Evolutionary conservation across 2,113 vertebrate species (phyloP), one percentile per base, ranked within the genome.

Genomic region (Lampris incognitus): DNA sequence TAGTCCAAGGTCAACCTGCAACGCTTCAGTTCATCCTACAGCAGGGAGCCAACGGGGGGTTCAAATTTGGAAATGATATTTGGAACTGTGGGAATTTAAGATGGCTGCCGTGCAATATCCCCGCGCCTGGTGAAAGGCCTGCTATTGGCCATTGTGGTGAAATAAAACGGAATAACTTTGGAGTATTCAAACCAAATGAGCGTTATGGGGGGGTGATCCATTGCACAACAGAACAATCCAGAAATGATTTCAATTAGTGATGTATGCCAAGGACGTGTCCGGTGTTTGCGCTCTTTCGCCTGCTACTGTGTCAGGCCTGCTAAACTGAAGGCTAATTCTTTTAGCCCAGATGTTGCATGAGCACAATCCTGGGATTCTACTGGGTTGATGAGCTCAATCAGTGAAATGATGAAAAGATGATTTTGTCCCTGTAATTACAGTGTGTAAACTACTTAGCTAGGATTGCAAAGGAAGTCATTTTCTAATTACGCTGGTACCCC

Each of bases 381-480:
- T 96, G 97, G 97, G 97, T 96, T 98, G 97, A 98, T 97, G 97
- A 97, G 97, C 97, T 97, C 97, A 98, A 98, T 98, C 97, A 98
- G 96, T 96, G 96, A 97, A 98, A 98, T 98, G 96, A 98, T 97
- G 97, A 97, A 98, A 97, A 98, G 97, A 98, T 98, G 97, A 98
- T 98, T 98, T 98, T 97, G 97, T 97, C 97, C 92, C 90, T 94
- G 88, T 93, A 93, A 93, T 94, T 93, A 93, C 97, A 97, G 97
- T 97, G 97, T 98, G 97, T 98, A 98, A 98, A 98, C 97, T 98
- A 98, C 97, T 98, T 98, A 98, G 96, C 97, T 96, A 97, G 96
- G 97, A 98, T 98, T 98, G 97, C 97, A 97, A 98, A 98, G 97
- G 97, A 98, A 98, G 97, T 97, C 96, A 98, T 98, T 98, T 98